phyloP scores from a whole-genome alignment of 2,888 invertebrate species.

The Linhomoeus sp. region DNA sequence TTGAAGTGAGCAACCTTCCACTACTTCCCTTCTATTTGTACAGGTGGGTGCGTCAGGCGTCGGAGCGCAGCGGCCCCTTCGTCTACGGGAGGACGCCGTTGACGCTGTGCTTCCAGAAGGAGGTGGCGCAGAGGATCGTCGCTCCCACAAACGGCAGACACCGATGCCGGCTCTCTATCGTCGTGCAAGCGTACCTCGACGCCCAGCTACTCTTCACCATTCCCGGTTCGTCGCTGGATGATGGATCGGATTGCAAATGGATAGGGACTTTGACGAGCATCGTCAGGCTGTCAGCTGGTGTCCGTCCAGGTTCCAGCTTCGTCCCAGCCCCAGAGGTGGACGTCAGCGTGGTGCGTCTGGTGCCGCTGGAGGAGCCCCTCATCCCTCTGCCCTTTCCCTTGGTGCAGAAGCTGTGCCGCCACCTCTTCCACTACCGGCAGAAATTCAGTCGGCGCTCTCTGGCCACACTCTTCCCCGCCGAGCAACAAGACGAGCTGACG shows the following conservation, averaged over 20 bases:
- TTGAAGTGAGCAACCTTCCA: background rate
- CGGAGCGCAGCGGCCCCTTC: conserved; percentile 53
- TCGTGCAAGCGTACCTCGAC: conserved; percentile 78
- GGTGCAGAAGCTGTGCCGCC: conserved; percentile 68
- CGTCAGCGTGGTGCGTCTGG: conserved; percentile 74
- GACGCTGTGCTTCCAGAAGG: conserved; percentile 90
- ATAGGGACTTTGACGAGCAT: background rate
- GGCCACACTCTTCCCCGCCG: conserved; percentile 19
- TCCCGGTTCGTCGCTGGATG: conserved; percentile 40
- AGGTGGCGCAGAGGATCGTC: conserved; percentile 77
- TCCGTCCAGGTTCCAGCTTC: conserved; percentile 48
- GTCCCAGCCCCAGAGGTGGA: conserved; percentile 87
- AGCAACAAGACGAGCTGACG: conserved; percentile 15
- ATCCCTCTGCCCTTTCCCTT: conserved; percentile 54
- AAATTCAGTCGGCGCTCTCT: conserved; percentile 41
- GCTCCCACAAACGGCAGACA: conserved; percentile 47
- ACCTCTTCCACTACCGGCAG: conserved; percentile 66
- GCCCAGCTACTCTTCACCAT: conserved; percentile 66
- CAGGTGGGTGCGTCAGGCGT: conserved; percentile 60
- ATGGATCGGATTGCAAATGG: background rate
- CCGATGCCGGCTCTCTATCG: conserved; percentile 70
- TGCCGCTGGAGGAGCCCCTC: conserved; percentile 53
- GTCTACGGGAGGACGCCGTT: conserved; percentile 57
- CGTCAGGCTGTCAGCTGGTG: background rate
- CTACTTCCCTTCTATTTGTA: background rate